Evolutionary conservation across 2,113 vertebrate genomes (phyloP), one percentile per base, ranked within the genome.

Genomic region (Sinocyclocheilus grahami): DNA sequence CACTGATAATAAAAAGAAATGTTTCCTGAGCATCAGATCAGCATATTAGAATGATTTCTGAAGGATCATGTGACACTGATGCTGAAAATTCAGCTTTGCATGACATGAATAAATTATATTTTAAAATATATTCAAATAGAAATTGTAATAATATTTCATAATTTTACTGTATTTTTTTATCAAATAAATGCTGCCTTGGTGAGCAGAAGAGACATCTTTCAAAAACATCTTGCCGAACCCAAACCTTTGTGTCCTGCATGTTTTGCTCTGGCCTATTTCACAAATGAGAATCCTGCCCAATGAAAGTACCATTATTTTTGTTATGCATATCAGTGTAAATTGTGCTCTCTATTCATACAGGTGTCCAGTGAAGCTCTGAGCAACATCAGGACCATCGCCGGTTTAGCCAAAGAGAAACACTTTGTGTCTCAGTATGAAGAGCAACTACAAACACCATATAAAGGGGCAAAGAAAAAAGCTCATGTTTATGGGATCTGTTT

Each of bases 381-480:
- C 74, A 95, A 95, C 89, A 96, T 96, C 87, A 92, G 95, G 85
- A 96, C 95, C 8, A 91, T 96, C 51, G 95, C 95, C 42, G 94
- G 95, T 14, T 89, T 96, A 67, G 91, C 91, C 63, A 95, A 94
- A 88, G 95, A 95, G 87, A 89, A 48, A 12, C 79, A 87, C 14
- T 95, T 95, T 92, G 94, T 95, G 60, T 86, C 91, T 51, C 88
- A 84, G 2, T 96, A 93, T 58, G 92, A 95, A 67, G 30, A 92
- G 79, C 89, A 93, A 87, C 91, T 96, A 3, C 87, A 92, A 72
- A 60, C 67, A 37, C 95, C 95, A 0, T 94, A 92, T 86, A 89
- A 87, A 87, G 90, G 92, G 18, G 94, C 93, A 30, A 95, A 92
- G 84, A 94, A 94, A 80, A 95, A 85, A 82, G 94, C 92, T 82